Conservation (phyloP, 2,888 invertebrate genomes). For the Ophion slaviceki region DNA sequence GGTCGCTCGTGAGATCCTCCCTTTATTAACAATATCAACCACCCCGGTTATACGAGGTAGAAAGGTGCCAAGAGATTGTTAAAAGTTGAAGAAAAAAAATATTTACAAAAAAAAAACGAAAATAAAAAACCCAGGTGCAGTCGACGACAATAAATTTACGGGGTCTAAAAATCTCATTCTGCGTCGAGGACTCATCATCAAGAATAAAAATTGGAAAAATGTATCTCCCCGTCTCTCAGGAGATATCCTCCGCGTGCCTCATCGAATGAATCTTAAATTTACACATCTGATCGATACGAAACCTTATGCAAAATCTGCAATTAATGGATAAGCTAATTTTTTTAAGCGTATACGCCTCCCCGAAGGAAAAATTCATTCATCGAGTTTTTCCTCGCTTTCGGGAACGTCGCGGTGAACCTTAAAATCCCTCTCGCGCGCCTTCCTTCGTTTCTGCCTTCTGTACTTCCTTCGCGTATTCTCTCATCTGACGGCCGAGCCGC, state of each 20-base stretch:
- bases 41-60: constrained; percentile 23
- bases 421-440: constrained; percentile 24
- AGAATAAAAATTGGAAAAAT: background rate
- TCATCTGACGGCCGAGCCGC: constrained; percentile 52
- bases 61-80: constrained; percentile 38
- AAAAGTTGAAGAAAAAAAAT: constrained; percentile 1
- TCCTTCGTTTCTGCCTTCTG: constrained; percentile 26
- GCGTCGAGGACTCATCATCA: background rate
- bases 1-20: constrained; percentile 74
- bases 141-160: constrained; percentile 18
- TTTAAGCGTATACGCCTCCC: background rate
- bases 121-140: constrained; percentile 17
- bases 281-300: background rate
- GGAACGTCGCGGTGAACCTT: background rate
- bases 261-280: background rate
- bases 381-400: constrained; percentile 14
- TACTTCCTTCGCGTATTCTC: constrained; percentile 37
- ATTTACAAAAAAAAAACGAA: constrained; percentile 30
- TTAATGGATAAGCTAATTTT: constrained; percentile 8
- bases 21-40: constrained; percentile 81
- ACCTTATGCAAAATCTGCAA: background rate
- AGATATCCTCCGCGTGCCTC: no score
- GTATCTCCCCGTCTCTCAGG: no score
- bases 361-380: constrained; percentile 22
- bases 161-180: background rate